Evolutionary conservation across 1,140 invertebrate genomes (phyloP).

Genomic region (Drosophila sturtevanti): DNA sequence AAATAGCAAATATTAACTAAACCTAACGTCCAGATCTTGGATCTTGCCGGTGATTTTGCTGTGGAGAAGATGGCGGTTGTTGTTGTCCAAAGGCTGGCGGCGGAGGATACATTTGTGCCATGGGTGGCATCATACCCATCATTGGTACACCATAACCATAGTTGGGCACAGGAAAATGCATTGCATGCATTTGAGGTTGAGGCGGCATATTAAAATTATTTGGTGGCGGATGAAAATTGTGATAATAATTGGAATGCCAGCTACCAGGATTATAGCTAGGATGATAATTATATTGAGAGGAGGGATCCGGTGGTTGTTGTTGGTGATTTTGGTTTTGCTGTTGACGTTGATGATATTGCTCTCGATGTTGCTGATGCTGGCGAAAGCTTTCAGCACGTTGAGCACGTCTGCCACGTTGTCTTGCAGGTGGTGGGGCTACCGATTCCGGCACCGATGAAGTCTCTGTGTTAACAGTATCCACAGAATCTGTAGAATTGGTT

Average conservation of each 20-base stretch:
- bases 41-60: constrained; percentile 13
- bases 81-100: constrained; percentile 28
- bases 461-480: constrained; percentile 39
- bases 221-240: constrained; percentile 61
- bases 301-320: neutral
- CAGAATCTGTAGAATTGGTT: constrained; percentile 60
- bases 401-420: constrained; percentile 53
- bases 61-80: constrained; percentile 20
- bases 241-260: constrained; percentile 81
- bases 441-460: constrained; percentile 32
- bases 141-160: constrained; percentile 55
- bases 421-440: constrained; percentile 17
- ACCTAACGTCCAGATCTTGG: constrained; percentile 28
- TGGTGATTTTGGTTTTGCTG: constrained; percentile 9
- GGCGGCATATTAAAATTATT: constrained; percentile 63
- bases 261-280: constrained; percentile 76
- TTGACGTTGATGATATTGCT: constrained; percentile 9
- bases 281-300: constrained; percentile 57
- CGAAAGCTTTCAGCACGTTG: constrained; percentile 43
- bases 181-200: constrained; percentile 33
- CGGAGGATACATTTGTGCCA: constrained; percentile 55
- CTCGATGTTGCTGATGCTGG: constrained; percentile 13
- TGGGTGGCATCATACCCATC: constrained; percentile 40
- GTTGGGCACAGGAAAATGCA: constrained; percentile 51
- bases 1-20: neutral